A percentile compares a stretch with the other conserved stretches of the same genome.
phyloP scores from a whole-genome alignment of 2,113 vertebrate genomes.

The Lophura nycthemera region DNA sequence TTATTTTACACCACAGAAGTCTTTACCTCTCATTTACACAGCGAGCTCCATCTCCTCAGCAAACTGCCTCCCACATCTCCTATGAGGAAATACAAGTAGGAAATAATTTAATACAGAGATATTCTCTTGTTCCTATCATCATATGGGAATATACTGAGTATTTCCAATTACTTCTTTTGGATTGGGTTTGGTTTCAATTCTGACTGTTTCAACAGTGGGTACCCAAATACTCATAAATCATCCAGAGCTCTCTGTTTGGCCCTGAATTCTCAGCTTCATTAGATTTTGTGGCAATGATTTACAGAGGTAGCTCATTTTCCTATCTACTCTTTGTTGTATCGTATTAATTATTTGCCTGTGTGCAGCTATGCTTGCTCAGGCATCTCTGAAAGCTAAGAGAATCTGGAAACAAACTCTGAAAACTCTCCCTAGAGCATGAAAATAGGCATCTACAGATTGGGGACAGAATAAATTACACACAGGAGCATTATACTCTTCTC shows the following conservation, averaged over 20 bases:
- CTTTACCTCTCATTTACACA: background rate
- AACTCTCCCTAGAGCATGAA: background rate
- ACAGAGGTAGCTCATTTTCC: background rate
- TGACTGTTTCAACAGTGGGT: background rate
- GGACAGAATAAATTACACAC: background rate
- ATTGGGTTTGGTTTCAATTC: background rate
- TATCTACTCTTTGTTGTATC: background rate
- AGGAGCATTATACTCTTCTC: background rate
- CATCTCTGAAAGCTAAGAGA: background rate
- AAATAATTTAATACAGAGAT: background rate
- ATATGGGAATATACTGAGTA: background rate
- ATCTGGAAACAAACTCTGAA: background rate
- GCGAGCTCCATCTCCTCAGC: background rate
- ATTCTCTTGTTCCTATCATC: background rate
- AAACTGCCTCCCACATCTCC: background rate
- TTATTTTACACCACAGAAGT: background rate
- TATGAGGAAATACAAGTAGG: background rate
- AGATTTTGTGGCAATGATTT: background rate
- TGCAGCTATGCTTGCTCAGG: background rate
- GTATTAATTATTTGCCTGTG: background rate
- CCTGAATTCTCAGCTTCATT: background rate
- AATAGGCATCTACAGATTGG: background rate
- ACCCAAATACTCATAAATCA: background rate
- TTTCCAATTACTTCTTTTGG: background rate
- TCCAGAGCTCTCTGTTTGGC: background rate